Base-by-base conservation (phyloP, 2,797 vertebrate genomes). In the Dryobates pubescens region DNA sequence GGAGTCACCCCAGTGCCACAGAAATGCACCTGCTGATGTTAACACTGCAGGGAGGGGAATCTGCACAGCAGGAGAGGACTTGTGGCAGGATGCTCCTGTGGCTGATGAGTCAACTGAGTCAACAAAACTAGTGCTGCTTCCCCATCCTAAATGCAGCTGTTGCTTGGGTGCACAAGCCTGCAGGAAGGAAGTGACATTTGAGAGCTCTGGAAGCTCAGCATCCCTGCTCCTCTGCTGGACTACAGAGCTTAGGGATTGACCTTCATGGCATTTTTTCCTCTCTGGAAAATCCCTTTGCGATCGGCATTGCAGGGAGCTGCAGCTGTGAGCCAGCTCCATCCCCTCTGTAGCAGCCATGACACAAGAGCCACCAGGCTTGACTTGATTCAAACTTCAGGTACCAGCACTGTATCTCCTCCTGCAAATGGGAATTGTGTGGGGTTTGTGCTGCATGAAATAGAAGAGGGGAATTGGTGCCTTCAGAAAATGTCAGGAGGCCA, bases 11-110 rank as follows among this genome's bases (percentile, higher is more conserved):
- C 30, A 12, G 38, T 56, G 67, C 41, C 84, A 27, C 23, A 26
- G 67, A n/a, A 17, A 19, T 17, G 41, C 62, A 20, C 11, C 68
- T 12, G 8, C 1, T 4, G 51, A 72, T 13, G 0, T 27, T 36
- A 5, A 1, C 19, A 2, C 43, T 0, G 0, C 1, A 0, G 7
- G 16, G 7, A 16, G 6, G 26, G 56, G 16, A 8, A 9, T 80
- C 34, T 70, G 34, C 24, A 24, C 47, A 34, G 32, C 10, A 2
- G 8, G 36, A 65, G 54, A 84, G 49, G 51, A 62, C 29, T 10
- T 58, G 61, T 2, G 3, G 57, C 32, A 20, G 30, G 58, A 34
- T 23, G 47, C 45, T 56, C 0, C 0, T 19, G 22, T 12, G 65
- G 78, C 63, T 59, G 18, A 34, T 27, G 24, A 23, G 9, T 51